phyloP scores from a whole-genome alignment of 2,797 vertebrate genomes.

The Tadarida brasiliensis region DNA sequence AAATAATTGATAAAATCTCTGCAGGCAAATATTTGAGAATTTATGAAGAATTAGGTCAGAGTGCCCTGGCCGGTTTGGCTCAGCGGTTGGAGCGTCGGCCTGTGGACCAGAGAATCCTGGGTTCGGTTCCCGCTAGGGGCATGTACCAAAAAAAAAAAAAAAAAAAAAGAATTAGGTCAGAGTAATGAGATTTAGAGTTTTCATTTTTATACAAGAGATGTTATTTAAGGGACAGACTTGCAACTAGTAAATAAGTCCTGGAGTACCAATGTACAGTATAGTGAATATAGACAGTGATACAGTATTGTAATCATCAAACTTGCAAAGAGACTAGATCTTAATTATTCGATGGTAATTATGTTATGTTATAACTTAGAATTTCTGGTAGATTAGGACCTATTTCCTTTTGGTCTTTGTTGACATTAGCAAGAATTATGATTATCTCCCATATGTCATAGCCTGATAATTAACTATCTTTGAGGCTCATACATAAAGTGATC shows the following conservation, averaged over 20 bases:
- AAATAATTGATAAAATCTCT: conserved; percentile 43
- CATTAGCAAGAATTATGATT: conserved; percentile 35
- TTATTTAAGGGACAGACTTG: not conserved
- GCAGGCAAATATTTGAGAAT: conserved; percentile 46
- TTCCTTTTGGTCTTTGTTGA: conserved; percentile 23
- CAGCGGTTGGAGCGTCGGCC: no score
- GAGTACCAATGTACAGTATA: not conserved
- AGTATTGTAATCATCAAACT: conserved; percentile 14
- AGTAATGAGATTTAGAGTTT: conserved; percentile 2
- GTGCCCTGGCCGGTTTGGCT: no score
- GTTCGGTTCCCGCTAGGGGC: no score
- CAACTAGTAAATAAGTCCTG: not conserved
- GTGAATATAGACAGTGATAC: not conserved
- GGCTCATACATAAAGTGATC: not conserved
- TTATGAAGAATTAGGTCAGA: conserved; percentile 51
- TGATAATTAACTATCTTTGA: conserved; percentile 32
- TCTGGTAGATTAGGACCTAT: not conserved
- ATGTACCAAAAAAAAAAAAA: no score
- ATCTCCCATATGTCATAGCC: not conserved
- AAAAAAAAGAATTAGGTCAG: conserved; percentile 60
- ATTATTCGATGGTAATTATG: not conserved
- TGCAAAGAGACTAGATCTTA: not conserved
- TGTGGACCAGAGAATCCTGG: no score
- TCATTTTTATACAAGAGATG: not conserved
- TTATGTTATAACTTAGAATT: not conserved